Percentiles rank a stretch among this genome's conserved stretches.
These are phyloP conservation scores for Channallabes apus DNA, from an alignment of 2,797 vertebrate species.

Conservation along the genomic window DNA sequence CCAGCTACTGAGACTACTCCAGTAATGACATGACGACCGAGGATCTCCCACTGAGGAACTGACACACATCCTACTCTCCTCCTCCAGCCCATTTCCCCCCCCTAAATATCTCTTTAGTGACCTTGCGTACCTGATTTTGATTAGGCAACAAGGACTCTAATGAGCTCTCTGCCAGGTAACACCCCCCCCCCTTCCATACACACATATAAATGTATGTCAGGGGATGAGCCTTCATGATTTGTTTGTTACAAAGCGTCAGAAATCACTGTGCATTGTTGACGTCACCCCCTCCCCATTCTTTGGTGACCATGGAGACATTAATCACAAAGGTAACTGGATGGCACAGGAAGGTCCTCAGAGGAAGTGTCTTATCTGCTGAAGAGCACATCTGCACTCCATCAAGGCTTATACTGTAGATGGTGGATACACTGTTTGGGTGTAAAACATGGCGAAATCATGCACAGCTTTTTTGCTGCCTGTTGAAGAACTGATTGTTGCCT, in stretches of 20 bases:
- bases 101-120: slow-evolving; percentile 2
- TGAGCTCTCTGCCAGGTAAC: slow-evolving; percentile 47
- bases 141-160: slow-evolving; percentile 46
- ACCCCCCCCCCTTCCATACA: not conserved
- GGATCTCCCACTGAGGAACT: slow-evolving; percentile 23
- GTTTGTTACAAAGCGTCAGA: slow-evolving; percentile 54
- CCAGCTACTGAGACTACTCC: slow-evolving; percentile 42
- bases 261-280: slow-evolving; percentile 69
- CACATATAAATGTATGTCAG: not conserved
- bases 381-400: slow-evolving; percentile 7
- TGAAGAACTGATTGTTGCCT: slow-evolving; percentile 37
- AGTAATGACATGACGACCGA: slow-evolving; percentile 51
- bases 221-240: slow-evolving; percentile 8
- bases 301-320: slow-evolving; percentile 78
- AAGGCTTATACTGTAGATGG: not conserved
- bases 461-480: not conserved
- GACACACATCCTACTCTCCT: slow-evolving; percentile 16
- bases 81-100: slow-evolving; percentile 10
- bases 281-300: slow-evolving; percentile 62
- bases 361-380: slow-evolving; percentile 36
- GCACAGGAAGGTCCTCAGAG: slow-evolving; percentile 35
- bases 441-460: not conserved
- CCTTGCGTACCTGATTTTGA: slow-evolving; percentile 29
- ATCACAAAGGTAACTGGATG: slow-evolving; percentile 60
- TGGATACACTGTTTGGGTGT: not conserved